phyloP scores from a whole-genome alignment of 1,140 invertebrate genomes.

The Lordiphosa collinella region DNA sequence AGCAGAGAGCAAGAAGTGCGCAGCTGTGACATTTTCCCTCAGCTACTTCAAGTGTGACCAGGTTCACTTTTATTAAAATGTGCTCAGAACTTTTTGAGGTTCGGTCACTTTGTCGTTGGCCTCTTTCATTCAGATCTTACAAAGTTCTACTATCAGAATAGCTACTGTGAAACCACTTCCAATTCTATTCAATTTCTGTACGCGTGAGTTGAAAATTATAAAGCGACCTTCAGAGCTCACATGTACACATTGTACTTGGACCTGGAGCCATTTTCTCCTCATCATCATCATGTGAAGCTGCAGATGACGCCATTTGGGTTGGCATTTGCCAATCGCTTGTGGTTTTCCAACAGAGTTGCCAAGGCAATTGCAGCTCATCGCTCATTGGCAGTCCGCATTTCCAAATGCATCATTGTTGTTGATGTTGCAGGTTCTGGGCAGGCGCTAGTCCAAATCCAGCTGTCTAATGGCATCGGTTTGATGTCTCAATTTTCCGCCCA shows the following conservation, averaged over 20 bases:
- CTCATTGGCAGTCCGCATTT: not conserved
- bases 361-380: constrained; percentile 1
- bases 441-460: too few species aligned
- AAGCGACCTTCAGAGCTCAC: not conserved
- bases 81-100: constrained; percentile 1
- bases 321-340: constrained; percentile 6
- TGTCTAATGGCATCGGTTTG: not conserved
- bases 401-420: not conserved
- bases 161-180: too few species aligned
- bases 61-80: too few species aligned
- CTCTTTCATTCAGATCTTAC: too few species aligned
- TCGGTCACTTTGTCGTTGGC: not conserved
- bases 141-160: too few species aligned
- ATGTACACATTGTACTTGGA: not conserved
- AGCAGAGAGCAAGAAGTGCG: not conserved
- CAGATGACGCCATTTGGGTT: constrained; percentile 7
- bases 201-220: too few species aligned
- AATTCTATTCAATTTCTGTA: too few species aligned
- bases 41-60: too few species aligned
- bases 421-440: too few species aligned
- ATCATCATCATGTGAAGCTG: not conserved
- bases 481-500: not conserved
- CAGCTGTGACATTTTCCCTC: too few species aligned
- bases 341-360: not conserved
- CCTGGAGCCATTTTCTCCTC: not conserved